Conservation (phyloP, 2,797 vertebrate species). For the Muscicapa striata region DNA sequence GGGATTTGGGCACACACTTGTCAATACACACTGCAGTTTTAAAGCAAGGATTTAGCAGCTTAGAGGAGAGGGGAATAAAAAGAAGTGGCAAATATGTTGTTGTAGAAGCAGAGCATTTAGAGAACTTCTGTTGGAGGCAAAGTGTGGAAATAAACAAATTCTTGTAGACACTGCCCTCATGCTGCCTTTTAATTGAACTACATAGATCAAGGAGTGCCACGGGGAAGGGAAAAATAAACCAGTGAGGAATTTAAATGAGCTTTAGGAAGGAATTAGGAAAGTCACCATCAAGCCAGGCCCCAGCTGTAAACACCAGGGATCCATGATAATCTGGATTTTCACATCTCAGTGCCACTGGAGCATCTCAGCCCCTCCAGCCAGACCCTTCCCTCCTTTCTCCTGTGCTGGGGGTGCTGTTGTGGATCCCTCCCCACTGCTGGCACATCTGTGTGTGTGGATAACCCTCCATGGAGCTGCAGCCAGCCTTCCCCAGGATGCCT, state of each 20-base stretch:
- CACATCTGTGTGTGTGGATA: not conserved
- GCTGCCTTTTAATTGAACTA: slow-evolving; percentile 69
- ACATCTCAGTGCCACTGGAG: not conserved
- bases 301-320: not conserved
- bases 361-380: not conserved
- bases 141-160: slow-evolving; percentile 49
- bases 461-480: not conserved
- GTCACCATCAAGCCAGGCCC: not conserved
- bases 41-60: not conserved
- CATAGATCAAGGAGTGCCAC: slow-evolving; percentile 42
- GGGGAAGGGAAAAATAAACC: not conserved
- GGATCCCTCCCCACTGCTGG: not conserved
- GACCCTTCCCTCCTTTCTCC: not conserved
- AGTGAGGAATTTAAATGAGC: not conserved
- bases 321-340: not conserved
- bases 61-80: not conserved
- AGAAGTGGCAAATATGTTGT: not conserved
- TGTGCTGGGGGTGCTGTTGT: fast-evolving
- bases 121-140: not conserved
- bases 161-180: slow-evolving; percentile 69
- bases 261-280: not conserved
- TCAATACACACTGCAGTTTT: not conserved
- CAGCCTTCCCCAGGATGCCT: not conserved
- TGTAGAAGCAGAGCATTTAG: not conserved
- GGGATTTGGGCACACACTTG: not conserved